Percentiles rank a stretch among this genome's conserved stretches.
These are phyloP conservation scores for Spisula solida DNA, from an alignment of 2,888 invertebrate genomes.

Conservation along the genomic window DNA sequence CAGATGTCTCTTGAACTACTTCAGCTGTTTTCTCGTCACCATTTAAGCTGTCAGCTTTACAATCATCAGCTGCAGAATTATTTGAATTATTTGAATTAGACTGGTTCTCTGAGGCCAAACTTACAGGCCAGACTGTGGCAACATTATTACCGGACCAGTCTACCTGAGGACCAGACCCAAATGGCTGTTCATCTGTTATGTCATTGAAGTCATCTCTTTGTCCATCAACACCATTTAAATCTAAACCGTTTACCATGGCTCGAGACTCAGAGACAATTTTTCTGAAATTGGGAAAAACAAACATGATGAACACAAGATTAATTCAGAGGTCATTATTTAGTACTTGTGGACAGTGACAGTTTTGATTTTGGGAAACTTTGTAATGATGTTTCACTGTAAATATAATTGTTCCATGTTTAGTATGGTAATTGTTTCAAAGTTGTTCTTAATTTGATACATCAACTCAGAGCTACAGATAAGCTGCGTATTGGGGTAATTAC, in stretches of 20 bases:
- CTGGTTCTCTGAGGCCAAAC: slow-evolving; percentile 27
- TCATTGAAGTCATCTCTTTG: slow-evolving; percentile 53
- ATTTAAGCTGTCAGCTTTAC: background rate
- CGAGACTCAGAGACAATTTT: slow-evolving; percentile 82
- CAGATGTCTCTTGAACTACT: slow-evolving; percentile 27
- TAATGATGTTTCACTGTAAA: too few relatives aligned
- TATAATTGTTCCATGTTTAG: too few relatives aligned
- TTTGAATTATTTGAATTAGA: slow-evolving; percentile 14
- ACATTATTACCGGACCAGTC: slow-evolving; percentile 61
- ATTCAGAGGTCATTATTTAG: background rate
- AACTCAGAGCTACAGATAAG: too few relatives aligned
- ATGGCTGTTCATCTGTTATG: slow-evolving; percentile 60
- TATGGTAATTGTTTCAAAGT: too few relatives aligned
- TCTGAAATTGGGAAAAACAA: slow-evolving; percentile 68
- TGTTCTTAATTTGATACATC: too few relatives aligned
- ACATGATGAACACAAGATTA: too few relatives aligned
- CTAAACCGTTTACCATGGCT: slow-evolving; percentile 81
- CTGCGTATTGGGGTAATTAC: too few relatives aligned
- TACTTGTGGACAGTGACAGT: background rate
- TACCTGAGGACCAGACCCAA: slow-evolving; percentile 50
- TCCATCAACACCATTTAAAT: slow-evolving; percentile 75
- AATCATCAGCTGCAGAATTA: background rate
- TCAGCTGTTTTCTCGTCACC: background rate
- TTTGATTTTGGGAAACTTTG: too few relatives aligned
- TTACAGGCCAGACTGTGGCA: slow-evolving; percentile 60